Evolutionary conservation across 2,797 vertebrate genomes (phyloP).

Genomic region (Naso thynnoides): DNA sequence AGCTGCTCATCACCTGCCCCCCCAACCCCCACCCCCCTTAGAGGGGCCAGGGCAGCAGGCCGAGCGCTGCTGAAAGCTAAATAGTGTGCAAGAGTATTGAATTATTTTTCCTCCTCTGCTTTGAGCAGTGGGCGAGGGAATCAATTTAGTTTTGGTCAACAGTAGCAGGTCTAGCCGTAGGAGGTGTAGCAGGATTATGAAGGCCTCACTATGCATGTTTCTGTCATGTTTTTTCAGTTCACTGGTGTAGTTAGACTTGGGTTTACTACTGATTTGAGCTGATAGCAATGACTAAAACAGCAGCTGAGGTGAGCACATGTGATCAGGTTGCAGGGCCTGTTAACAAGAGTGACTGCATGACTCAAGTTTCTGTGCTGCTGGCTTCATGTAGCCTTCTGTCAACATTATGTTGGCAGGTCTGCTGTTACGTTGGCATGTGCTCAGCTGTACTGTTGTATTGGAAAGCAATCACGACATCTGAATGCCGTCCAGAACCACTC

Average conservation of each 20-base stretch:
- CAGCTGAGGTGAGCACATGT: conserved; percentile 25
- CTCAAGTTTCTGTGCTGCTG: conserved; percentile 16
- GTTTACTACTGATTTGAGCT: conserved; percentile 13
- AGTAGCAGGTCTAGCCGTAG: conserved; percentile 40
- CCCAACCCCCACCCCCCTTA: conserved; percentile 6
- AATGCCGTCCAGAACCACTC: conserved; percentile 42
- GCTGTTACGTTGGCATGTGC: conserved; percentile 31
- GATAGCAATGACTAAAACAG: conserved; percentile 2
- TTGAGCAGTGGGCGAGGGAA: conserved; percentile 56
- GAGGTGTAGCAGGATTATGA: conserved; percentile 55
- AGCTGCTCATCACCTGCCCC: not conserved
- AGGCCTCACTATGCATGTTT: conserved; percentile 32
- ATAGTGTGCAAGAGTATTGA: conserved; percentile 48
- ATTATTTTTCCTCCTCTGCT: conserved; percentile 63
- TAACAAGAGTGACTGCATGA: conserved; percentile 5
- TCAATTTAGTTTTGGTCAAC: conserved; percentile 57
- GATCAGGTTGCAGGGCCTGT: conserved; percentile 16
- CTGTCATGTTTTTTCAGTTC: not conserved
- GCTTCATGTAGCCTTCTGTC: conserved; percentile 38
- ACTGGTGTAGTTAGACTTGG: not conserved
- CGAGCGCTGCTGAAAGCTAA: conserved; percentile 35
- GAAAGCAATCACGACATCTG: conserved; percentile 42
- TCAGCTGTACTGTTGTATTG: conserved; percentile 18
- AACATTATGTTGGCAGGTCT: conserved; percentile 43
- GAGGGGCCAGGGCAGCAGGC: conserved; percentile 40